These are phyloP conservation scores for Coreoperca whiteheadi DNA, from an alignment of 2,113 vertebrate species.

Conservation along the genomic window DNA sequence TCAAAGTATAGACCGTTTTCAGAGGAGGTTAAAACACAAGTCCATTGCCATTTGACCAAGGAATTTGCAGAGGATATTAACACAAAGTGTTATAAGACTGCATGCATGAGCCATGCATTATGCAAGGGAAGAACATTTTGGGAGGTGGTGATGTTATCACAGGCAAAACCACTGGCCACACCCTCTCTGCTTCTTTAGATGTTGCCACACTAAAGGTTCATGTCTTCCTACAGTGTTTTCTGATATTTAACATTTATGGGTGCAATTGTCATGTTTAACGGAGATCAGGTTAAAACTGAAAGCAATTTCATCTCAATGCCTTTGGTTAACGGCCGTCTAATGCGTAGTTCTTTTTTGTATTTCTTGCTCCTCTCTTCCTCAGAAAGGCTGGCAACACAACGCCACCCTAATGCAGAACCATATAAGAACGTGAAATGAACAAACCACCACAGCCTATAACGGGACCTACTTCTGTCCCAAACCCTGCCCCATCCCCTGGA, in stretches of 20 bases:
- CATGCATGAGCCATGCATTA: neutral
- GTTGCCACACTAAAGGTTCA: slow-evolving; percentile 33
- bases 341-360: neutral
- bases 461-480: slow-evolving; percentile 94
- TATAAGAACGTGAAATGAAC: slow-evolving; percentile 99
- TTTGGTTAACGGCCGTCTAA: neutral
- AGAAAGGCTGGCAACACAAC: slow-evolving; percentile 82
- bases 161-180: slow-evolving; percentile 69
- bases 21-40: neutral
- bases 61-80: neutral
- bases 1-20: neutral
- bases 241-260: slow-evolving; percentile 10
- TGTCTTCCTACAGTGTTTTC: slow-evolving; percentile 9
- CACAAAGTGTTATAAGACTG: neutral
- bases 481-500: slow-evolving; percentile 96
- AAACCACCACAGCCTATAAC: slow-evolving; percentile 99
- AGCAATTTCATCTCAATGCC: neutral
- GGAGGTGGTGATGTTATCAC: slow-evolving; percentile 66
- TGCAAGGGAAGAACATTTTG: slow-evolving; percentile 24
- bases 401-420: slow-evolving; percentile 96
- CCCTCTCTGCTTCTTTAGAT: slow-evolving; percentile 61
- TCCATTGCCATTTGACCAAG: neutral
- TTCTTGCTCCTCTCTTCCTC: neutral
- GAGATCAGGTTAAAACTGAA: neutral
- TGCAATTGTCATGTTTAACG: neutral